Conservation (phyloP, 2,797 vertebrate species). For the Vipera latastei region DNA sequence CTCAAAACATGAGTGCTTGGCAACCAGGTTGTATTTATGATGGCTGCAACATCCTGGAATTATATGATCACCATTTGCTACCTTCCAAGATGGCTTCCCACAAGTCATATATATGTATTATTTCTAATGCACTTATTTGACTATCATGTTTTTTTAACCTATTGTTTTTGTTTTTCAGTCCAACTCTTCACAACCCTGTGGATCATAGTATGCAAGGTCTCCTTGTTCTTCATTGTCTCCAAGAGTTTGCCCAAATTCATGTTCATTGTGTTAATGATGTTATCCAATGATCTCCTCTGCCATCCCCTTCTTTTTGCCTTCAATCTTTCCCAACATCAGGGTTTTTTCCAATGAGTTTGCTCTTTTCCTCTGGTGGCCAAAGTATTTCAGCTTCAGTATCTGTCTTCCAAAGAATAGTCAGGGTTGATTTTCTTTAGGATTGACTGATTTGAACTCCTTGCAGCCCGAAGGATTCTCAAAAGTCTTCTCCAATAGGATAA, state of each 20-base stretch:
- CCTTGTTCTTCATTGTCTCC: not conserved
- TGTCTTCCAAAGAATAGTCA: not conserved
- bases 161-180: not conserved
- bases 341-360: not conserved
- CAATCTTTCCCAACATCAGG: not conserved
- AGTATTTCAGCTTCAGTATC: not conserved
- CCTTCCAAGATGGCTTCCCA: not conserved
- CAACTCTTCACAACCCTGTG: not conserved
- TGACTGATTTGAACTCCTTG: not conserved
- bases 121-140: not conserved
- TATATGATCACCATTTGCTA: not conserved
- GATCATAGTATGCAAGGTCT: not conserved
- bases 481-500: not conserved
- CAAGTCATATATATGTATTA: not conserved
- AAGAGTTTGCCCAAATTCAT: not conserved
- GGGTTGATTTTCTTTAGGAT: not conserved
- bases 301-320: not conserved
- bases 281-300: not conserved
- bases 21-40: not conserved
- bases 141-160: not conserved
- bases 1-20: not conserved
- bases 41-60: not conserved
- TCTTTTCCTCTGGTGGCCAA: not conserved
- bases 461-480: not conserved
- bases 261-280: not conserved